Conservation (phyloP, 2,113 vertebrate genomes). For the Passer domesticus region DNA sequence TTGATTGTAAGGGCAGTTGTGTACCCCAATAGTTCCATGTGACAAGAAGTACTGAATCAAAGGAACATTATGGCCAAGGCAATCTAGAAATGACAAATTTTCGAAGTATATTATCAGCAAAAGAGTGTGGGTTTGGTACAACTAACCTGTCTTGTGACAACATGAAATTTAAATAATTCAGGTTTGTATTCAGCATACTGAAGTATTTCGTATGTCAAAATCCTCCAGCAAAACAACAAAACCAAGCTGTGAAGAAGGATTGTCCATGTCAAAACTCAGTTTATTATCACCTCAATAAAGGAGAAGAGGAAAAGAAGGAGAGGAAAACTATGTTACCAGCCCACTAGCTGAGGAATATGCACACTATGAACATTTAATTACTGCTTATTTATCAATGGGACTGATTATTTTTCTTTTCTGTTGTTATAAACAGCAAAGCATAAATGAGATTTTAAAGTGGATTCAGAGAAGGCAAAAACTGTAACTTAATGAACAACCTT, state of each 20-base stretch:
- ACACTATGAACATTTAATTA: not conserved
- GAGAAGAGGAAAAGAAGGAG: not conserved
- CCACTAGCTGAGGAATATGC: not conserved
- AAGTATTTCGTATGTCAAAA: not conserved
- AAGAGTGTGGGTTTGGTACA: not conserved
- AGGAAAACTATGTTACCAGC: not conserved
- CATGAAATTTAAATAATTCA: not conserved
- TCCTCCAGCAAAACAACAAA: not conserved
- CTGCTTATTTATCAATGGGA: not conserved
- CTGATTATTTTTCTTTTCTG: not conserved
- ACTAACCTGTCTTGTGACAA: not conserved
- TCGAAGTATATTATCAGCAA: not conserved
- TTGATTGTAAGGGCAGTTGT: not conserved
- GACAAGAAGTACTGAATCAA: not conserved
- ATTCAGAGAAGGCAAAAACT: not conserved
- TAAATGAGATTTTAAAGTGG: not conserved
- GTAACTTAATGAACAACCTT: not conserved
- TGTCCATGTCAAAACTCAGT: not conserved
- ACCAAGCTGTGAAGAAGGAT: not conserved
- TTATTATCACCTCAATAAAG: not conserved
- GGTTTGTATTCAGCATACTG: not conserved
- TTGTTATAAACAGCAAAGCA: not conserved
- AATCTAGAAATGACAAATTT: not conserved
- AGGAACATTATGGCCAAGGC: not conserved
- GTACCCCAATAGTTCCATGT: fast-evolving